Base-by-base conservation (phyloP, 1,140 invertebrate species). In the Tetragnatha versicolor region DNA sequence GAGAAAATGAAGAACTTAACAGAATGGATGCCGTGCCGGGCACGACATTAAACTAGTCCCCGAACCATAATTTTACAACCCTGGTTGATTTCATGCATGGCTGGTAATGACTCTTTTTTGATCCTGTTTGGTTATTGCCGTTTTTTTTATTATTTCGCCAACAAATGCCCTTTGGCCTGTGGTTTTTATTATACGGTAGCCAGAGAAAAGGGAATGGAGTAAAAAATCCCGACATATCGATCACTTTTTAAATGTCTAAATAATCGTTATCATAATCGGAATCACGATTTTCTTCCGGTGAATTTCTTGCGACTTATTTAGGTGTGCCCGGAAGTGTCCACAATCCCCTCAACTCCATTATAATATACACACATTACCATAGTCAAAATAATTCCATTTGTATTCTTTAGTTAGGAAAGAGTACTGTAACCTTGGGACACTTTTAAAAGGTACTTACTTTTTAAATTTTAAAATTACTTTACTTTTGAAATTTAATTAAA, bases 231-330 rank as follows among this genome's bases (percentile, higher is more conserved):
- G n/a, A n/a, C n/a, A n/a, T 75, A 75, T 75, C 70, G 70, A 75
- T 75, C 58, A 75, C 58, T 75, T 75, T n/a, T n/a, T 49, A 75
- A 75, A 60, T 75, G 70, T 75, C 70, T 75, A 75, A 47, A 75
- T 75, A 75, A 75, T 75, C 70, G 70, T 75, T 61, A 75, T 75
- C 70, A 14, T 61, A 72, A 72, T 72, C 69, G 55, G 35, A 42
- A 75, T 75, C 55, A 49, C 22, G 55, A 61, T 33, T 63, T 51
- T 75, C 70, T 75, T 75, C 58, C 70, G 70, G 70, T 60, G 47
- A 25, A 35, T 51, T 22, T 35, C 27, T 70, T 49, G 31, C 45
- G 69, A 72, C 60, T 37, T 14, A 35, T 72, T 72, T 37, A 72
- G 69, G 69, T 72, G 69, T 72, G 69, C 37, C 69, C 69, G 69